Conservation (phyloP, 2,888 invertebrate species). For the Molanna angustata region DNA sequence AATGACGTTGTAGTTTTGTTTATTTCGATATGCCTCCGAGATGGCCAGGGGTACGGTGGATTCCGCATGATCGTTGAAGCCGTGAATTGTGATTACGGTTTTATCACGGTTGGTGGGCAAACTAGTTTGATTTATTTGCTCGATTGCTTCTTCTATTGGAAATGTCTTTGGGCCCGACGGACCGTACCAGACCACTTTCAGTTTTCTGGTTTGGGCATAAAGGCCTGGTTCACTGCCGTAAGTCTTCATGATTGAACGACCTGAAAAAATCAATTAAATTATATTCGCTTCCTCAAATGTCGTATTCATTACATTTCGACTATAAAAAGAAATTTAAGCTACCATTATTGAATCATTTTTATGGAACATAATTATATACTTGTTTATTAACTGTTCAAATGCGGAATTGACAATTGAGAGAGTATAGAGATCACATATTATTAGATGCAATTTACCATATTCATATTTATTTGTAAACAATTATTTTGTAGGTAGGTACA, state of each 20-base stretch:
- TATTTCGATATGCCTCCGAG: slow-evolving; percentile 48
- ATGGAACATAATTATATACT: too few species aligned
- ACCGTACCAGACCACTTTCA: slow-evolving; percentile 46
- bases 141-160: slow-evolving; percentile 46
- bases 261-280: too few species aligned
- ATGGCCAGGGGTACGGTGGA: slow-evolving; percentile 47
- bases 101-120: slow-evolving; percentile 15
- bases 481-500: too few species aligned
- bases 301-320: too few species aligned
- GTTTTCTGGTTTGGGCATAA: slow-evolving; percentile 44
- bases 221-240: slow-evolving; percentile 40
- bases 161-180: slow-evolving; percentile 40
- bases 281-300: too few species aligned
- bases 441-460: too few species aligned
- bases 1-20: slow-evolving; percentile 50
- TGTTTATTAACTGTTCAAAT: too few species aligned
- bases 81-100: slow-evolving; percentile 45
- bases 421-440: too few species aligned
- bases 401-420: too few species aligned
- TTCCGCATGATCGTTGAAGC: slow-evolving; percentile 49
- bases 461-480: too few species aligned
- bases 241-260: slow-evolving; percentile 50
- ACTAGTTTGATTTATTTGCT: slow-evolving; percentile 27
- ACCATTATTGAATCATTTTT: too few species aligned
- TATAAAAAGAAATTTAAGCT: too few species aligned